Evolutionary conservation across 2,797 vertebrate genomes (phyloP).

Genomic region (Paramormyrops hopkinsi): DNA sequence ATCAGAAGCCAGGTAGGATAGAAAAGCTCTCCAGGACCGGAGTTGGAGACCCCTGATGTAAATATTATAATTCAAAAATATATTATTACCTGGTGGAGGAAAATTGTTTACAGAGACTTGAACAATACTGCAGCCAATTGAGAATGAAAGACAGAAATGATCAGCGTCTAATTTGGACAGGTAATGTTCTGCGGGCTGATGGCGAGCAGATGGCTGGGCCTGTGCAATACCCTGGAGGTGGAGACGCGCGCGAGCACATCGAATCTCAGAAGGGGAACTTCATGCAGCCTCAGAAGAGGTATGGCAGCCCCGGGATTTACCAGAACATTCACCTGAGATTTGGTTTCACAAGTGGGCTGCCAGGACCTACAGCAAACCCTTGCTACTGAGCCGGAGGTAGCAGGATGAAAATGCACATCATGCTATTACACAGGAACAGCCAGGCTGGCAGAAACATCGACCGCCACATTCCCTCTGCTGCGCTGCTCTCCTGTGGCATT

Average conservation of each 20-base stretch:
- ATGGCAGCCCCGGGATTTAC: background rate
- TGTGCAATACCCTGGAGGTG: background rate
- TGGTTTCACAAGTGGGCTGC: background rate
- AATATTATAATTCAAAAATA: background rate
- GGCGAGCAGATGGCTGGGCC: background rate
- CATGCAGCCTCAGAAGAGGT: background rate
- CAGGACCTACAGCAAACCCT: background rate
- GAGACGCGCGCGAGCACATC: background rate
- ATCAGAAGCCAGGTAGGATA: too few species aligned
- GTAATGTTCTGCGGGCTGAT: background rate
- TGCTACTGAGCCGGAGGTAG: background rate
- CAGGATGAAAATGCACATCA: background rate
- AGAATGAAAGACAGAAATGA: background rate
- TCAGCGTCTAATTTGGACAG: background rate
- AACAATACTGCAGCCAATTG: background rate
- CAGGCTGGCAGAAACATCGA: background rate
- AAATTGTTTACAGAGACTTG: background rate
- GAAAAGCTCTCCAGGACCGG: too few species aligned
- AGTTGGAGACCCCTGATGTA: background rate
- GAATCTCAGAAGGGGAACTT: background rate
- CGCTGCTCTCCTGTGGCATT: background rate
- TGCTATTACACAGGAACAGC: background rate
- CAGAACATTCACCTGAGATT: background rate
- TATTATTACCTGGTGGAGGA: background rate
- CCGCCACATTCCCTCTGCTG: background rate